These are phyloP conservation scores for Platycheirus albimanus DNA, from an alignment of 2,888 invertebrate species.

Conservation along the genomic window DNA sequence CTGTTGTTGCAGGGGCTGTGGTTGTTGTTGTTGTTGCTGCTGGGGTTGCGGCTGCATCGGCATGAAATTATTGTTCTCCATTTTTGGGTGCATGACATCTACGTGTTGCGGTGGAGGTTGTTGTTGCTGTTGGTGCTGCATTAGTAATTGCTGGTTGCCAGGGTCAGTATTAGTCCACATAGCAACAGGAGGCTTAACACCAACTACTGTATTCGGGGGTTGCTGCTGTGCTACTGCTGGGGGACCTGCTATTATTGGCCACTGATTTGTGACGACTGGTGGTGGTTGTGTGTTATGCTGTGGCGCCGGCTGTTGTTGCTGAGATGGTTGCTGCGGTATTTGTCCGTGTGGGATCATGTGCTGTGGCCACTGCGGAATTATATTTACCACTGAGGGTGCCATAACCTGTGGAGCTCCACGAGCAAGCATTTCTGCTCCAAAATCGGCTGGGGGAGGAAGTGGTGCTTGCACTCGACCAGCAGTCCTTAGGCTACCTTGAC, in stretches of 20 bases:
- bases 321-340: conserved; percentile 33
- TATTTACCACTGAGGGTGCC: conserved; percentile 56
- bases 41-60: conserved; percentile 76
- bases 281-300: conserved; percentile 27
- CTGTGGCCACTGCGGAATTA: conserved; percentile 76
- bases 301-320: conserved; percentile 36
- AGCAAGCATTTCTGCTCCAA: conserved; percentile 75
- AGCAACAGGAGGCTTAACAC: conserved; percentile 40
- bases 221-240: conserved; percentile 40
- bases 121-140: conserved; percentile 42
- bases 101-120: conserved; percentile 42
- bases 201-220: conserved; percentile 14
- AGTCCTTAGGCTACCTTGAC: conserved; percentile 72
- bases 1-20: conserved; percentile 32
- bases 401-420: conserved; percentile 74
- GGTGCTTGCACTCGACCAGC: conserved; percentile 39
- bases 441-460: conserved; percentile 75
- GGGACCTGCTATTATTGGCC: conserved; percentile 50
- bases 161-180: conserved; percentile 53
- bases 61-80: conserved; percentile 77
- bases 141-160: conserved; percentile 31
- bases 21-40: background rate
- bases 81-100: conserved; percentile 73
- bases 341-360: conserved; percentile 77
- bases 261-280: conserved; percentile 44